Conservation (phyloP, 1,140 invertebrate genomes). For the Hetaerina americana region DNA sequence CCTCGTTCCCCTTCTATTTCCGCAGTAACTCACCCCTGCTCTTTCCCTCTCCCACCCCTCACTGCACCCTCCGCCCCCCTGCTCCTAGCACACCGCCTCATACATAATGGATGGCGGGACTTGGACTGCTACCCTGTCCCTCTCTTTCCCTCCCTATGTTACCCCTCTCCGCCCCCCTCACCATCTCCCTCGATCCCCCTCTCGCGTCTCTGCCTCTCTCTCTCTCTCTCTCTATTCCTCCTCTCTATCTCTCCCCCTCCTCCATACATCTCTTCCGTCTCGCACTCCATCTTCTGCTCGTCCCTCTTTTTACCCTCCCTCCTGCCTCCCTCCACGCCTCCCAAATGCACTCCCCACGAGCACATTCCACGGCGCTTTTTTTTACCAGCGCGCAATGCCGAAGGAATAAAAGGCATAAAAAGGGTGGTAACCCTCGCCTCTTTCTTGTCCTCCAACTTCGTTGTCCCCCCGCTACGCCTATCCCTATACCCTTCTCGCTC, state of each 20-base stretch:
- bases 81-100: not conserved
- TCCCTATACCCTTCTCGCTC: conserved; percentile 11
- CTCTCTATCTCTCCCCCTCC: too few relatives aligned
- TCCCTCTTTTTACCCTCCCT: too few relatives aligned
- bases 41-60: not conserved
- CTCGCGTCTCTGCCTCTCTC: not conserved
- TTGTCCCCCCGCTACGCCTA: conserved; percentile 14
- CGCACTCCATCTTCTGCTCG: too few relatives aligned
- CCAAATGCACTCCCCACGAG: not conserved
- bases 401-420: not conserved
- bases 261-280: too few relatives aligned
- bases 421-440: conserved; percentile 14
- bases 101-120: conserved; percentile 3
- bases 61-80: not conserved
- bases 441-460: too few relatives aligned
- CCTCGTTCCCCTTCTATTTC: not conserved
- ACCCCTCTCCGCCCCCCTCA: conserved; percentile 2
- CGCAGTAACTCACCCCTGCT: not conserved
- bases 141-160: conserved; percentile 2
- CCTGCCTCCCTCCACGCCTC: too few relatives aligned
- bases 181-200: not conserved
- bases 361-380: conserved; percentile 8
- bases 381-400: conserved; percentile 4
- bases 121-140: conserved; percentile 10
- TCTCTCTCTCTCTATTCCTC: too few relatives aligned